Percentiles rank a stretch among this genome's conserved stretches.
These are phyloP conservation scores for Pilophorus perplexus DNA, from an alignment of 2,888 invertebrate genomes.

Conservation along the genomic window DNA sequence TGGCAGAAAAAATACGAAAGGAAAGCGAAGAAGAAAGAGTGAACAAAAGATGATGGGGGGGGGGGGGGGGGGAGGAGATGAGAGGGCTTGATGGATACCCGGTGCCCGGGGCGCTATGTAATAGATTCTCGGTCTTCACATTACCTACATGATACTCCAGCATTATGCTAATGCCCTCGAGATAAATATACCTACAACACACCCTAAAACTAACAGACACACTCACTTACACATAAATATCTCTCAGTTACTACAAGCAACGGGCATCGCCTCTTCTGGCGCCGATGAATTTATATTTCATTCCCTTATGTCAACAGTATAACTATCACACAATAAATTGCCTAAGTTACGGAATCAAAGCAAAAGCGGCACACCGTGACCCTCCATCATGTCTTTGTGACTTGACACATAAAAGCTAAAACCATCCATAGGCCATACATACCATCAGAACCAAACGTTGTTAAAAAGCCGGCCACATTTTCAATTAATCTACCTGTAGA, in stretches of 20 bases:
- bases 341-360: slow-evolving; percentile 29
- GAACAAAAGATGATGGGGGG: too few species aligned
- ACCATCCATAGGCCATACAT: slow-evolving; percentile 8
- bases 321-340: slow-evolving; percentile 31
- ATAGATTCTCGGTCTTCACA: slow-evolving; percentile 47
- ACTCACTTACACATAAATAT: slow-evolving; percentile 41
- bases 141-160: slow-evolving; percentile 47
- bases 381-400: too few species aligned
- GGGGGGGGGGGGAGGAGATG: too few species aligned
- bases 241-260: slow-evolving; percentile 15
- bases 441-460: slow-evolving; percentile 16
- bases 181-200: slow-evolving; percentile 45
- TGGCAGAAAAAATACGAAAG: too few species aligned
- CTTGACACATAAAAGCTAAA: too few species aligned
- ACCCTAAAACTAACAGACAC: slow-evolving; percentile 38
- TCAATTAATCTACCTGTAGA: slow-evolving; percentile 22
- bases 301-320: slow-evolving; percentile 35
- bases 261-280: slow-evolving; percentile 10
- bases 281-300: slow-evolving; percentile 41
- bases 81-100: slow-evolving; percentile 43
- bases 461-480: slow-evolving; percentile 17
- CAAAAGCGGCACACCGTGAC: too few species aligned
- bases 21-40: too few species aligned
- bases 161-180: slow-evolving; percentile 46
- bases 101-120: slow-evolving; percentile 42